Percentiles rank a stretch among this genome's conserved stretches.
Evolutionary conservation across 2,113 vertebrate genomes (phyloP).

Genomic region (Carassius carassius): DNA sequence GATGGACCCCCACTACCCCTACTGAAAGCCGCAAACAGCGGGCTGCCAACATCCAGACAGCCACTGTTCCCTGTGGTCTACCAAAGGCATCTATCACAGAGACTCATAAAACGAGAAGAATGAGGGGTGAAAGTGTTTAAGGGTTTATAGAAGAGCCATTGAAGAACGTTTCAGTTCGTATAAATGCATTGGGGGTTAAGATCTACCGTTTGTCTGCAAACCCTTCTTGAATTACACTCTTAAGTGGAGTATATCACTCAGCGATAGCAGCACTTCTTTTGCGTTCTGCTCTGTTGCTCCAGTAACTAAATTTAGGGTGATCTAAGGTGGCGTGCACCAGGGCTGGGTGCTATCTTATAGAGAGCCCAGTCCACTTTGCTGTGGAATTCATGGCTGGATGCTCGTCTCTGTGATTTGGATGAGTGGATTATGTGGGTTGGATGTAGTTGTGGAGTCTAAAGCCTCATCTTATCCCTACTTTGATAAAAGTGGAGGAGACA

Average conservation of each 20-base stretch:
- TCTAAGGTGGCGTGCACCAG: constrained; percentile 29
- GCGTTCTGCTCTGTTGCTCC: constrained; percentile 37
- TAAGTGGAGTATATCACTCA: constrained; percentile 37
- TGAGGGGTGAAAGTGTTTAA: constrained; percentile 55
- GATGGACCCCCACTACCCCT: constrained; percentile 8
- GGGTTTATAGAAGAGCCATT: constrained; percentile 63
- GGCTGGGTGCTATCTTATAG: constrained; percentile 37
- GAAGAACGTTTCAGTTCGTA: constrained; percentile 52
- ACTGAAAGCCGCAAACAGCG: constrained; percentile 58
- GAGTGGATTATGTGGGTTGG: constrained; percentile 13
- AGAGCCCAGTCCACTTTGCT: constrained; percentile 32
- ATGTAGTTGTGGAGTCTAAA: constrained; percentile 25
- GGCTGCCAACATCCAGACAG: constrained; percentile 71
- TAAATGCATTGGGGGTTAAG: constrained; percentile 51
- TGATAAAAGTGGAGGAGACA: constrained; percentile 42
- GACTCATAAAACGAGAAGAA: constrained; percentile 67
- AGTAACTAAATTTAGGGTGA: constrained; percentile 45
- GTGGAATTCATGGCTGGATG: constrained; percentile 31
- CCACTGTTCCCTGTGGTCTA: constrained; percentile 71
- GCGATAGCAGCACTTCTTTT: constrained; percentile 33
- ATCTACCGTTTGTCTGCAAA: constrained; percentile 68
- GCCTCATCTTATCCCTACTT: constrained; percentile 19
- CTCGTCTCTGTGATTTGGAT: constrained; percentile 13
- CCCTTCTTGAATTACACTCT: constrained; percentile 65
- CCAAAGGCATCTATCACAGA: constrained; percentile 68